phyloP scores from a whole-genome alignment of 2,797 vertebrate species.

The Acanthurus lineatus region DNA sequence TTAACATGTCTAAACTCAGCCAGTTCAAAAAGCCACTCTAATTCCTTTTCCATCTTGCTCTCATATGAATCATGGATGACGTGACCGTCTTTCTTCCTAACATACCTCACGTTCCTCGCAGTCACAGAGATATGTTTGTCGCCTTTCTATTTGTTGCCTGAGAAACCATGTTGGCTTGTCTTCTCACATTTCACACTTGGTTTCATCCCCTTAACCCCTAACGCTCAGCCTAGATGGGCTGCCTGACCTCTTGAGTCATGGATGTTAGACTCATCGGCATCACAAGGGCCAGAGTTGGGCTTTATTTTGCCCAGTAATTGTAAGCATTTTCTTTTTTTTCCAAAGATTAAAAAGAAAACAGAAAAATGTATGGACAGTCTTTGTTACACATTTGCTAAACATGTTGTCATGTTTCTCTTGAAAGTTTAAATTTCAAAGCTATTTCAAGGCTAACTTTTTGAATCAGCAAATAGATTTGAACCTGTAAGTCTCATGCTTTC shows the following conservation, averaged over 20 bases:
- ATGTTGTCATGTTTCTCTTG: conserved; percentile 21
- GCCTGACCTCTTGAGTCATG: conserved; percentile 81
- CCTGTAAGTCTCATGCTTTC: conserved; percentile 6
- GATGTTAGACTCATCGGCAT: conserved; percentile 76
- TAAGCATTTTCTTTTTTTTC: conserved; percentile 20
- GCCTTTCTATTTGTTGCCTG: conserved; percentile 82
- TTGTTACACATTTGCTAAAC: conserved; percentile 6
- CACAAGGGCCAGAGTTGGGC: conserved; percentile 59
- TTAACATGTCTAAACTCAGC: conserved; percentile 79
- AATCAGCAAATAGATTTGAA: background rate
- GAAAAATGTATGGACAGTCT: background rate
- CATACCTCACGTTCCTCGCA: conserved; percentile 70
- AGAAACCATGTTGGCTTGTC: conserved; percentile 85
- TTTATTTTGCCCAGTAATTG: conserved; percentile 55
- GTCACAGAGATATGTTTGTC: conserved; percentile 76
- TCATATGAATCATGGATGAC: conserved; percentile 59
- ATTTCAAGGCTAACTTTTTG: conserved; percentile 20
- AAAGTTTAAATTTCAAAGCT: conserved; percentile 40
- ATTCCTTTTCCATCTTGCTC: conserved; percentile 66
- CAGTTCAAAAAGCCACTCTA: conserved; percentile 68
- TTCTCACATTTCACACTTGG: conserved; percentile 86
- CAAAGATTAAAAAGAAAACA: background rate
- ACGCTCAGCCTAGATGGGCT: conserved; percentile 67
- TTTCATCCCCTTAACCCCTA: conserved; percentile 83
- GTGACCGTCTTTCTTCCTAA: conserved; percentile 62